Evolutionary conservation across 2,113 vertebrate species (phyloP), one percentile per base, ranked within the genome.

Genomic region (Canis aureus): DNA sequence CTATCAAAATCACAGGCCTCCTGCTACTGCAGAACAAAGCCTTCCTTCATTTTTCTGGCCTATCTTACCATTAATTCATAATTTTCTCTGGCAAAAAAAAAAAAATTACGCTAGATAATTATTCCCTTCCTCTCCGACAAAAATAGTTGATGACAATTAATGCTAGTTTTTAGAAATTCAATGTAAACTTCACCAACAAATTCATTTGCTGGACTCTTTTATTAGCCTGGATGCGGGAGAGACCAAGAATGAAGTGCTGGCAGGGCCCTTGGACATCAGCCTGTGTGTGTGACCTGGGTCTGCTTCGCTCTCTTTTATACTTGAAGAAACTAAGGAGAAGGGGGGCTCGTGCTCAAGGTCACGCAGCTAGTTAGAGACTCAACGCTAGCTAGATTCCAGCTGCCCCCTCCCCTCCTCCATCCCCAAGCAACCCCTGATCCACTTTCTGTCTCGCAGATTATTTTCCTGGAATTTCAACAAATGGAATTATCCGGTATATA

Each of bases 31-130:
- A 66, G 22, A 55, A 59, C 79, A 69, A 91, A 91, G 0, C 5
- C 88, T 90, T 82, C 66, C 74, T 95, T 89, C 53, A 62, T 38
- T 80, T 80, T 85, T 57, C 29, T 78, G 32, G 43, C 22, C n/a
- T 59, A 29, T 51, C 80, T 95, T 93, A 27, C 59, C 57, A 86
- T 90, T 55, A 96, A 84, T 35, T 91, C 49, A 85, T 60, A 23
- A 67, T 96, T 94, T 91, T 91, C 51, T 66, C 85, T 43, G 51
- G 71, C 62, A 25, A 53, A 71, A 85, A 51, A 59, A 59, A 66
- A 85, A 49, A 64, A 27, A 32, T 51, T 35, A 79, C 17, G 4
- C 79, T n/a, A 64, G 19, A 53, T 71, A 25, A 29, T 67, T 38
- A 32, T 64, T 35, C 27, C 43, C 57, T 66, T 49, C 59, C 64